Conservation (phyloP, 2,113 vertebrate genomes). For the Stegastes partitus region DNA sequence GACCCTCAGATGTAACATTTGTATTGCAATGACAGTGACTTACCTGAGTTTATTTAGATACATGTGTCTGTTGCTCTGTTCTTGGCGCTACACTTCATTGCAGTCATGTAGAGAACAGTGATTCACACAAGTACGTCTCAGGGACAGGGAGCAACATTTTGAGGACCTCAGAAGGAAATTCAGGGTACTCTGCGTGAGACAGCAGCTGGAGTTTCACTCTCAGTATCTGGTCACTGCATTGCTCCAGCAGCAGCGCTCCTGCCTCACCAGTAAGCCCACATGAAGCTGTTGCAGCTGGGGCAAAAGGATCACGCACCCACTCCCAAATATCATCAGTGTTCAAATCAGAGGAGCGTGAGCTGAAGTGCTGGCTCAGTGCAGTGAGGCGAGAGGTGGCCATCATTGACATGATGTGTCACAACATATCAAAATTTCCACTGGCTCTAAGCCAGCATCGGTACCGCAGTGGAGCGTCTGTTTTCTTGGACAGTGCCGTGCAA, state of each 20-base stretch:
- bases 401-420: constrained; percentile 8
- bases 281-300: background rate
- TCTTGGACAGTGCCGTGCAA: too few species aligned
- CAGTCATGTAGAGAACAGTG: too few species aligned
- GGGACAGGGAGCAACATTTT: background rate
- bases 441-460: background rate
- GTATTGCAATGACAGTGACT: too few species aligned
- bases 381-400: background rate
- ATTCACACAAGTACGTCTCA: too few species aligned
- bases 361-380: background rate
- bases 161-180: background rate
- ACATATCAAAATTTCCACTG: background rate
- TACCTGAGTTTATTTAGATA: too few species aligned
- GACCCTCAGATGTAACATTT: too few species aligned
- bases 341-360: constrained; percentile 28
- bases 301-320: background rate
- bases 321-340: background rate
- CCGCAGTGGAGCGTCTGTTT: background rate
- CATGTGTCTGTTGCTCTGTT: too few species aligned
- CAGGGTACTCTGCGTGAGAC: constrained; percentile 3
- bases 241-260: background rate
- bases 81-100: too few species aligned
- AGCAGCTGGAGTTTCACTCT: background rate
- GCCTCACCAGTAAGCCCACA: background rate
- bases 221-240: constrained; percentile 4